Percentiles rank a stretch among this genome's conserved stretches.
Evolutionary conservation across 2,888 invertebrate species (phyloP).

Genomic region (Lasius platythorax): DNA sequence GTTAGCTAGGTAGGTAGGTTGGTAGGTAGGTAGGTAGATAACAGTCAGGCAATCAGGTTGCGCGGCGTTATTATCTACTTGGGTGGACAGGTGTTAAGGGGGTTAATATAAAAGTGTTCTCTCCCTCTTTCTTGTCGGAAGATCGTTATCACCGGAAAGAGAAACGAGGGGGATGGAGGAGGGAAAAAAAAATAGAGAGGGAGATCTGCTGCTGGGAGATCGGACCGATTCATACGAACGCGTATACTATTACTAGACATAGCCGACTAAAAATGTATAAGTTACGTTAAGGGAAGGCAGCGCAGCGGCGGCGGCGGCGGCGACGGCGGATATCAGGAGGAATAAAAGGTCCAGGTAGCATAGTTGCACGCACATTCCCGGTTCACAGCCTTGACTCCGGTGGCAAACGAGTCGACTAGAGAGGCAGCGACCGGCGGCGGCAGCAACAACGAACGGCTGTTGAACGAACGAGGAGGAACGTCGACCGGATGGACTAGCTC

Average conservation of each 20-base stretch:
- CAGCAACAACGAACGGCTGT: conserved; percentile 61
- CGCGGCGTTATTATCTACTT: conserved; percentile 82
- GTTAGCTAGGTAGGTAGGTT: conserved; percentile 50
- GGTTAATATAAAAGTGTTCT: conserved; percentile 71
- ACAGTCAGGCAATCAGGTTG: conserved; percentile 80
- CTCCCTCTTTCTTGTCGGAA: conserved; percentile 67
- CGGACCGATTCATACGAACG: conserved; percentile 74
- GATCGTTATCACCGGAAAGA: conserved; percentile 80
- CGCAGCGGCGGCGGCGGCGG: conserved; percentile 51
- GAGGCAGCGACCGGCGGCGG: conserved; percentile 53
- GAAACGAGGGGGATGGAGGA: background rate
- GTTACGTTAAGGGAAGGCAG: conserved; percentile 66
- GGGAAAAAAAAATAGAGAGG: background rate
- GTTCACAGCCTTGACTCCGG: conserved; percentile 84
- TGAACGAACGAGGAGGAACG: conserved; percentile 57
- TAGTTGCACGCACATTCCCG: conserved; percentile 85
- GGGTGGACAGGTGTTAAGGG: conserved; percentile 83
- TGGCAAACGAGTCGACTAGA: conserved; percentile 65
- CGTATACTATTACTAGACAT: conserved; percentile 72
- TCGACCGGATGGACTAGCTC: conserved; percentile 54
- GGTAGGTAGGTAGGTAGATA: conserved; percentile 73
- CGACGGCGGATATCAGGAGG: conserved; percentile 75
- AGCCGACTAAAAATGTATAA: conserved; percentile 71
- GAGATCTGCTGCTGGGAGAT: conserved; percentile 23
- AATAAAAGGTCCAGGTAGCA: conserved; percentile 82